Base-by-base conservation (phyloP, 1,140 invertebrate genomes). In the Drosophila teissieri region DNA sequence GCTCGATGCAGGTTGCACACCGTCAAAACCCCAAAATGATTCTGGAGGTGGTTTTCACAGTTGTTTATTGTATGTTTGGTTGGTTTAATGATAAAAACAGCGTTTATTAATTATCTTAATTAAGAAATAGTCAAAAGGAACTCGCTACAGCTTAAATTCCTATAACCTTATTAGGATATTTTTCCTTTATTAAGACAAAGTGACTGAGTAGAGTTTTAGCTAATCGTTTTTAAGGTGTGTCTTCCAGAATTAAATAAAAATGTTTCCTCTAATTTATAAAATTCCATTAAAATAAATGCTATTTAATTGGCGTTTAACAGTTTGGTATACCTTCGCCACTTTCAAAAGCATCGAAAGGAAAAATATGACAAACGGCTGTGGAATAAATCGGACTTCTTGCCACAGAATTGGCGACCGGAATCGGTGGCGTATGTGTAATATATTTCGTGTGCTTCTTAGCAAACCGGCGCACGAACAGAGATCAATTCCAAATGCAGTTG, bases 401-500 rank as follows among this genome's bases (percentile, higher is more conserved):
- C 78, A 24, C 49, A 57, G 34, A 17, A 49, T 67, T 27, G 49
- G 12, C 27, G 42, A 42, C 55, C 14, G 52, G 24, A 46, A 39
- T 19, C 63, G 60, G 52, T 65, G 79, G 70, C 61, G 70, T 69
- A 75, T 88, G 80, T 65, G 78, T 69, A 73, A 83, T 84, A 62
- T 78, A 60, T 60, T 40, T 34, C 46, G 6, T 62, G 19, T 37
- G n/a, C 45, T 40, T 54, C 17, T 73, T 52, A 63, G 56, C 69
- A 68, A 55, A 31, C 60, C 58, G 40, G 64, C 24, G n/a, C 57
- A 83, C 58, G 67, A 55, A 72, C 69, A 53, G 49, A 64, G 67
- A 90, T 80, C 74, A 78, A 82, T 75, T 49, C 64, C 53, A 62
- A 67, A 63, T 62, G 61, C 57, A 78, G 51, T 81, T 40, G 79